phyloP scores from a whole-genome alignment of 2,797 vertebrate species.

The Vespertilio murinus region DNA sequence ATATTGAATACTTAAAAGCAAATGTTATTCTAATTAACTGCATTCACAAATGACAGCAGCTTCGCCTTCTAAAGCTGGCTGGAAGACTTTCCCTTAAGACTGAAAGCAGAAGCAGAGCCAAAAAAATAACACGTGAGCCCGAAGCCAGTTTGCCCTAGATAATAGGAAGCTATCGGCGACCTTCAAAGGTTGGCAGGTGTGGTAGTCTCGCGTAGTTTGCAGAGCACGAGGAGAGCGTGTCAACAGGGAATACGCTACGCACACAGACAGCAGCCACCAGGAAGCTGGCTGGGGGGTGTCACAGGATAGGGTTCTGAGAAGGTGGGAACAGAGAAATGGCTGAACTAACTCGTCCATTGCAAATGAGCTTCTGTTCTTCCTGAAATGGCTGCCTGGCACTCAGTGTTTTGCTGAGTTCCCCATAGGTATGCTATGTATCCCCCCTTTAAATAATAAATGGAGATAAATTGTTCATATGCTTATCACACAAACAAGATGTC shows the following conservation, averaged over 20 bases:
- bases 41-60: conserved; percentile 62
- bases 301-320: not conserved
- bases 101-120: conserved; percentile 37
- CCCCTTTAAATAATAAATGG: not conserved
- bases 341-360: not conserved
- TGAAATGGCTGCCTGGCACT: not conserved
- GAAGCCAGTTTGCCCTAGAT: conserved; percentile 21
- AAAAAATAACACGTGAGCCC: not conserved
- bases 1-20: conserved; percentile 77
- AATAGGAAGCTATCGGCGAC: conserved; percentile 16
- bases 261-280: not conserved
- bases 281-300: not conserved
- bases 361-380: conserved; percentile 1
- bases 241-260: not conserved
- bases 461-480: not conserved
- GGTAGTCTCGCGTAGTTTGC: not conserved
- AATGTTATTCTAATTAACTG: conserved; percentile 80
- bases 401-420: not conserved
- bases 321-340: not conserved
- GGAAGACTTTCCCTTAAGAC: conserved; percentile 41
- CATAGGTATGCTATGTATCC: not conserved
- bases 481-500: not conserved
- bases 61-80: conserved; percentile 58
- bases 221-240: not conserved
- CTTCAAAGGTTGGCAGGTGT: conserved; percentile 41